Conservation (phyloP, 1,140 invertebrate species). For the Listronotus bonariensis region DNA sequence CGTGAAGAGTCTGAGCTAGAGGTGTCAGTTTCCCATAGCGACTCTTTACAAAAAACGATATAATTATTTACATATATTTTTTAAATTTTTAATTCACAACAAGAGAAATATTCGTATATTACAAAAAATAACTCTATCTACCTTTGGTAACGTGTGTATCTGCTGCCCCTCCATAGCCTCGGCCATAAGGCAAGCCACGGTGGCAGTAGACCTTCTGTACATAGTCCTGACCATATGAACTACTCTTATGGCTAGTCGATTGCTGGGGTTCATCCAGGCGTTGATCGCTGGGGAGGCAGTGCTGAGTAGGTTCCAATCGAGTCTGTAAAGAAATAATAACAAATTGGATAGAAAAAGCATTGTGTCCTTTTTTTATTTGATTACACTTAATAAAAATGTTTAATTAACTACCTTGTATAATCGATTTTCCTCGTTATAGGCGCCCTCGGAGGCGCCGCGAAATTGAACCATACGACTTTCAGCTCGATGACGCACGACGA, state of each 20-base stretch:
- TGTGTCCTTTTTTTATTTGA: background rate
- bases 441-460: slow-evolving; percentile 92
- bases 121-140: slow-evolving; percentile 50
- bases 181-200: slow-evolving; percentile 93
- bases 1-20: slow-evolving; percentile 87
- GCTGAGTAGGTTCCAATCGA: slow-evolving; percentile 96
- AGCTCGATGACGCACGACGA: slow-evolving; percentile 85
- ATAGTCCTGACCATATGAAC: slow-evolving; percentile 77
- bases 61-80: background rate
- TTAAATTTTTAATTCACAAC: too few relatives aligned
- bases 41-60: slow-evolving; percentile 70
- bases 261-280: slow-evolving; percentile 96
- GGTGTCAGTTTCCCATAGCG: slow-evolving; percentile 88
- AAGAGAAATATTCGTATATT: too few relatives aligned
- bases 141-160: slow-evolving; percentile 83
- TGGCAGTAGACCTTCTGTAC: slow-evolving; percentile 79
- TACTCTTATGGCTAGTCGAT: slow-evolving; percentile 81
- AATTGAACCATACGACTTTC: slow-evolving; percentile 94
- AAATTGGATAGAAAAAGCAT: background rate
- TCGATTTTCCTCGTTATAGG: slow-evolving; percentile 95
- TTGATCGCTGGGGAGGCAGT: slow-evolving; percentile 95
- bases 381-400: too few relatives aligned
- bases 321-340: slow-evolving; percentile 58
- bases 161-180: slow-evolving; percentile 85
- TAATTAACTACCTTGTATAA: slow-evolving; percentile 77